These are phyloP conservation scores for Diorhabda elongata DNA, from an alignment of 1,140 invertebrate species.

Conservation along the genomic window DNA sequence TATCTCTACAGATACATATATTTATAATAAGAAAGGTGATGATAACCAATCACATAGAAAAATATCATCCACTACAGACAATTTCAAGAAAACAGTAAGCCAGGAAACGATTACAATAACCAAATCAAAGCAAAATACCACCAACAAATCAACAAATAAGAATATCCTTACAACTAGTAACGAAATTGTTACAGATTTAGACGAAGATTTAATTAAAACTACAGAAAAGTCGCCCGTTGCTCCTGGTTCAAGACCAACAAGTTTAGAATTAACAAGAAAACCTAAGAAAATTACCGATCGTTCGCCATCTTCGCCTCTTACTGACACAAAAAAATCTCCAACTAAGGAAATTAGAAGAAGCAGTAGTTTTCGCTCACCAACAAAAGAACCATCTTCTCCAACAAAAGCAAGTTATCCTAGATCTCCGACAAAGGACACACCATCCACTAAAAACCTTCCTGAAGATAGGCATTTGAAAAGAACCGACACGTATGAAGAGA, in stretches of 20 bases:
- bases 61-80: constrained; percentile 9
- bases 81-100: neutral
- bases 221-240: constrained; percentile 12
- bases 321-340: constrained; percentile 28
- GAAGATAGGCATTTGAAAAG: constrained; percentile 49
- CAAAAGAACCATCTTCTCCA: constrained; percentile 17
- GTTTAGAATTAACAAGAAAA: constrained; percentile 31
- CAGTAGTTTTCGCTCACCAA: constrained; percentile 23
- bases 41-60: constrained; percentile 17
- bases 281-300: constrained; percentile 31
- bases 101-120: constrained; percentile 14
- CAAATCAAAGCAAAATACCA: constrained; percentile 9
- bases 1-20: constrained; percentile 36
- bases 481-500: constrained; percentile 65
- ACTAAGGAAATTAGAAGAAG: constrained; percentile 25
- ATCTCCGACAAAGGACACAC: neutral
- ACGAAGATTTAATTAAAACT: constrained; percentile 22
- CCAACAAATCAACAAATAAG: constrained; percentile 8
- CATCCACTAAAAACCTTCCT: constrained; percentile 10
- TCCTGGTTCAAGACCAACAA: constrained; percentile 23
- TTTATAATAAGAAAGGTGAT: constrained; percentile 43
- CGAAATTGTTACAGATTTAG: constrained; percentile 35
- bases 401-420: constrained; percentile 20
- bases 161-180: constrained; percentile 31
- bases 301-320: constrained; percentile 31